A percentile compares a stretch with the other conserved stretches of the same genome.
phyloP scores from a whole-genome alignment of 2,113 vertebrate genomes.

The Australoheros scitulus region DNA sequence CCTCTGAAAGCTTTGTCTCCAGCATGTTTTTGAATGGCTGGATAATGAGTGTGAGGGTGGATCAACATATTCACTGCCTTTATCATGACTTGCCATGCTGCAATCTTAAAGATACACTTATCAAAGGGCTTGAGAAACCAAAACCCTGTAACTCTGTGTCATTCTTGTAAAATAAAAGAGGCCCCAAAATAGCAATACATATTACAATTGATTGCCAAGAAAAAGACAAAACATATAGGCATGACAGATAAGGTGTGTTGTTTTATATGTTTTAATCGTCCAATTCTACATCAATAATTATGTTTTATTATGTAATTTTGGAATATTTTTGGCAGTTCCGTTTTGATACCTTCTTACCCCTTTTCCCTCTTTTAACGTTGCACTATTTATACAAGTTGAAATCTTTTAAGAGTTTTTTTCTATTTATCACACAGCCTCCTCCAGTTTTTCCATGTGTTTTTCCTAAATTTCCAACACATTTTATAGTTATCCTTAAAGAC shows the following conservation, averaged over 20 bases:
- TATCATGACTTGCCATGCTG: constrained; percentile 54
- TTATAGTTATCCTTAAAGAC: constrained; percentile 75
- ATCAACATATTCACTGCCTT: constrained; percentile 42
- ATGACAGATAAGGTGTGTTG: background rate
- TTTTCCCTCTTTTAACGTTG: constrained; percentile 2
- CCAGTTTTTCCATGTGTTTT: constrained; percentile 71
- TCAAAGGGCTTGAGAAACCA: constrained; percentile 32
- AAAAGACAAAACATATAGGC: background rate
- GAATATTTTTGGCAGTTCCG: background rate
- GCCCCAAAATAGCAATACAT: background rate
- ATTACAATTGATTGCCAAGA: background rate
- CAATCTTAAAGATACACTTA: constrained; percentile 44
- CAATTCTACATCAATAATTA: background rate
- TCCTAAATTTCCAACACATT: constrained; percentile 72
- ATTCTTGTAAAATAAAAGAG: background rate
- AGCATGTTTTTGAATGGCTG: background rate
- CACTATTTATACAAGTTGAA: constrained; percentile 57
- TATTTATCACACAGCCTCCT: constrained; percentile 43
- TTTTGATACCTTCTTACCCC: background rate
- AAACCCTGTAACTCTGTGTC: constrained; percentile 4
- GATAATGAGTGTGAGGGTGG: constrained; percentile 43
- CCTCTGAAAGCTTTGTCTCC: constrained; percentile 38
- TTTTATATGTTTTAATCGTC: background rate
- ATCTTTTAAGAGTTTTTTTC: constrained; percentile 40
- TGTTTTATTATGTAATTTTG: constrained; percentile 4